These are phyloP conservation scores for Drosophila pseudotakahashii DNA, from an alignment of 2,888 invertebrate genomes.

Conservation along the genomic window DNA sequence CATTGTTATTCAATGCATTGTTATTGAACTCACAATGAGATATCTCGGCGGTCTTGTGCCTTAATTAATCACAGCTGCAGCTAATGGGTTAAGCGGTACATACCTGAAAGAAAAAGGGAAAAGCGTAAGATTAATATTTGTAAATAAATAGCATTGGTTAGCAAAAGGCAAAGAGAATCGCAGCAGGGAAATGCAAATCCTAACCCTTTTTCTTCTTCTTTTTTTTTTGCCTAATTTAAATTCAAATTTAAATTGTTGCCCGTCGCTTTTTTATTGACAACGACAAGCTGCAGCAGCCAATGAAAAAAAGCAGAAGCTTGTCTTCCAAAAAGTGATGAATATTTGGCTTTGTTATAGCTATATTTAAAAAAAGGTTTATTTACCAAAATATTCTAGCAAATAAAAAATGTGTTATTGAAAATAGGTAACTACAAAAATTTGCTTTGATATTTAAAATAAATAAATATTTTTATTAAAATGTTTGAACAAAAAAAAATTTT, in stretches of 20 bases:
- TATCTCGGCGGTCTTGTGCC: conserved; percentile 18
- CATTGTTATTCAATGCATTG: conserved; percentile 20
- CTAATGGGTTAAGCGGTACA: conserved; percentile 26
- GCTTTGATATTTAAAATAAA: no score
- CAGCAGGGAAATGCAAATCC: neutral
- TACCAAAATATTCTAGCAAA: neutral
- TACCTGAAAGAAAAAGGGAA: conserved; percentile 36
- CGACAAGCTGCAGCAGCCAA: conserved; percentile 16
- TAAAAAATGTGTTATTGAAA: no score
- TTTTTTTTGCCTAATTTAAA: conserved; percentile 72
- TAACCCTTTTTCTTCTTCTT: conserved; percentile 6
- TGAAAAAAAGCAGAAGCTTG: conserved; percentile 7
- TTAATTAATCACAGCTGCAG: conserved; percentile 52
- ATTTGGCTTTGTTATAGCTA: conserved; percentile 17
- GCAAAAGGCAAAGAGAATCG: no score
- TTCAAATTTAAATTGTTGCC: conserved; percentile 76
- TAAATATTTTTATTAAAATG: no score
- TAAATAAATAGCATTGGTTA: neutral
- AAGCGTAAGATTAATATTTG: conserved; percentile 46
- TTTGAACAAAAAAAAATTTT: no score
- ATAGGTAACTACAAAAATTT: no score
- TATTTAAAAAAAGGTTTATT: no score
- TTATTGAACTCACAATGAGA: conserved; percentile 26
- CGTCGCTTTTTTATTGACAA: conserved; percentile 64
- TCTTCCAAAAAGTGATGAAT: conserved; percentile 18